phyloP scores from a whole-genome alignment of 2,113 vertebrate genomes.

The Aleadryas rufinucha region DNA sequence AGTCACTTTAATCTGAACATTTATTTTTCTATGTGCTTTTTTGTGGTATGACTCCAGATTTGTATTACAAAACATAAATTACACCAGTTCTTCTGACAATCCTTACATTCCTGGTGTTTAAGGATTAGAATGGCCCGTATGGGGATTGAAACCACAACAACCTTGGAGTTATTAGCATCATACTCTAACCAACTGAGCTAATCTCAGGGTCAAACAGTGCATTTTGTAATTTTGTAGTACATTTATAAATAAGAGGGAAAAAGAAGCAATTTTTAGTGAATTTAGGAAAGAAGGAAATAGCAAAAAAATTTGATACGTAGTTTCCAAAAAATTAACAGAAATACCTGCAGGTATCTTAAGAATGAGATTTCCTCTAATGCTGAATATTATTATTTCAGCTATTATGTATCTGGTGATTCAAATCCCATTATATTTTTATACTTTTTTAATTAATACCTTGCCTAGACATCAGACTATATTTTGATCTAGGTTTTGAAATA shows the following conservation, averaged over 20 bases:
- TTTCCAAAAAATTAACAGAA: not conserved
- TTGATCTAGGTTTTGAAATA: not conserved
- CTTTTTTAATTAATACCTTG: not conserved
- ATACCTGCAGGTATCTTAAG: not conserved
- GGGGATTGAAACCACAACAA: not conserved
- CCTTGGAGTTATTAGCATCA: not conserved
- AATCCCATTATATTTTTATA: not conserved
- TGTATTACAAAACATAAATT: not conserved
- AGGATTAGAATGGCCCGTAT: not conserved
- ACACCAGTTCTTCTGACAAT: not conserved
- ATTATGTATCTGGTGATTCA: not conserved
- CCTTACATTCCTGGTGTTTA: not conserved
- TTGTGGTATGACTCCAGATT: not conserved
- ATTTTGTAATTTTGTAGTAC: not conserved
- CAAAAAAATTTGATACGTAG: not conserved
- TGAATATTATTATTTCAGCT: not conserved
- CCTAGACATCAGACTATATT: not conserved
- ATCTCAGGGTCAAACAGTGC: not conserved
- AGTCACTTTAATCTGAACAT: not conserved
- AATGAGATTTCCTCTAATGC: not conserved
- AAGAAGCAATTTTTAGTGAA: not conserved
- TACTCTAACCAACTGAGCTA: not conserved
- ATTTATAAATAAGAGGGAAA: not conserved
- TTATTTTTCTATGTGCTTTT: not conserved
- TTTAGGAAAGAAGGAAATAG: not conserved